Percentiles rank a stretch among this genome's conserved stretches.
phyloP scores from a whole-genome alignment of 2,113 vertebrate genomes.

The Microtus oregoni region DNA sequence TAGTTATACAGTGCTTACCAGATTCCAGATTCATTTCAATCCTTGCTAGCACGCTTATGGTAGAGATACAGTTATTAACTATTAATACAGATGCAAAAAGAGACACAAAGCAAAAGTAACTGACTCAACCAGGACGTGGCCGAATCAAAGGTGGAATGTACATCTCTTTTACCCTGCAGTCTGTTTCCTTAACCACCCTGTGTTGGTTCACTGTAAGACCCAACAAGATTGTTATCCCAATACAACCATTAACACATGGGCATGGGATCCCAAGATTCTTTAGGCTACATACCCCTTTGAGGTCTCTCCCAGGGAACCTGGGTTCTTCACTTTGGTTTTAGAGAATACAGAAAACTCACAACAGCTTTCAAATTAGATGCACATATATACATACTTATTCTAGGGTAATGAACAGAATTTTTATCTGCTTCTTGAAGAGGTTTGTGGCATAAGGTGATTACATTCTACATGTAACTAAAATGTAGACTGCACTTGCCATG shows the following conservation, averaged over 20 bases:
- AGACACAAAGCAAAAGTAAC: neutral
- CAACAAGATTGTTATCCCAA: neutral
- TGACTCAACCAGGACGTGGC: neutral
- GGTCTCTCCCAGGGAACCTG: neutral
- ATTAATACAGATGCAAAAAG: neutral
- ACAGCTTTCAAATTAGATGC: neutral
- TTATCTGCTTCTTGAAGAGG: constrained; percentile 21
- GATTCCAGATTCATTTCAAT: neutral
- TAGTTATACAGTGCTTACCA: constrained; percentile 8
- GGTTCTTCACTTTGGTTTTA: neutral
- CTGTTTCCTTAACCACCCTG: neutral
- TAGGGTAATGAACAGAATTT: neutral
- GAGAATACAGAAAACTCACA: neutral
- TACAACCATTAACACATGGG: neutral
- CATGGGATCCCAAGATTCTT: neutral
- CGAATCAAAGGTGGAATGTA: neutral
- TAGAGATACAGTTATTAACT: neutral
- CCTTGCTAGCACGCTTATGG: neutral
- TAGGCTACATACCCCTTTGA: neutral
- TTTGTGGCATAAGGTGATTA: constrained; percentile 16
- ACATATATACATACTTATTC: neutral
- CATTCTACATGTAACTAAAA: neutral
- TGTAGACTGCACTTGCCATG: neutral
- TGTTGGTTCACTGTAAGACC: neutral
- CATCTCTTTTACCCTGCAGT: neutral